Conservation (phyloP, 1,140 invertebrate genomes). For the Bombus fervidus region DNA sequence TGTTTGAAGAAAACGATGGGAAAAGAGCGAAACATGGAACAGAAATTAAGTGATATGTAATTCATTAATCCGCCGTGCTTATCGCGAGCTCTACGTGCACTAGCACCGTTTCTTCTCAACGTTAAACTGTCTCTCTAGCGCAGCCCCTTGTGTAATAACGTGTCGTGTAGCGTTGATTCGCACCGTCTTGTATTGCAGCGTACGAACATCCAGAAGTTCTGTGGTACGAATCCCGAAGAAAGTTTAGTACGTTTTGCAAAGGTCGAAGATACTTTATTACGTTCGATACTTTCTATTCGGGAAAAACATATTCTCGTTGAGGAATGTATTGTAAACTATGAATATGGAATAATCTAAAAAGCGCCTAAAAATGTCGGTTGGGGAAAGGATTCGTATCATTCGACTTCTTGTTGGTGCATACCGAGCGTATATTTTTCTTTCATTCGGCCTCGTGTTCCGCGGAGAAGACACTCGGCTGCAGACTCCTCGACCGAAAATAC, state of each 20-base stretch:
- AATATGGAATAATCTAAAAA: not conserved
- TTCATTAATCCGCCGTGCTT: slow-evolving; percentile 68
- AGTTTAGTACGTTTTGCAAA: not conserved
- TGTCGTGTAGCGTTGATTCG: slow-evolving; percentile 58
- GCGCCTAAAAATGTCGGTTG: slow-evolving; percentile 5
- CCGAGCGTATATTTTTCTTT: slow-evolving; percentile 22
- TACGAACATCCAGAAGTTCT: not conserved
- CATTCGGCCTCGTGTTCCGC: slow-evolving; percentile 20
- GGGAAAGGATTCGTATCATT: not conserved
- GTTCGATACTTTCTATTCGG: not conserved
- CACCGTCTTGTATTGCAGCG: slow-evolving; percentile 41
- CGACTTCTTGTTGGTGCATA: not conserved
- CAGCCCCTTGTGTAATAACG: slow-evolving; percentile 52
- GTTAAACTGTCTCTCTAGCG: slow-evolving; percentile 65
- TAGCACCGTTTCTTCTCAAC: slow-evolving; percentile 63
- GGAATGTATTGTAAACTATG: not conserved
- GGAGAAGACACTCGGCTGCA: not conserved
- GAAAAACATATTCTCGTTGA: too few species aligned
- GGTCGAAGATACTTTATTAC: not conserved
- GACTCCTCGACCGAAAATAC: not conserved
- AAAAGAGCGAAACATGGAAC: not conserved
- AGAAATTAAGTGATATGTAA: slow-evolving; percentile 18
- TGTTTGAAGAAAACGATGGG: slow-evolving; percentile 30
- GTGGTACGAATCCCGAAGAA: slow-evolving; percentile 2
- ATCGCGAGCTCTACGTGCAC: slow-evolving; percentile 58